Base-by-base conservation (phyloP, 2,113 vertebrate species). In the Embiotoca jacksoni region DNA sequence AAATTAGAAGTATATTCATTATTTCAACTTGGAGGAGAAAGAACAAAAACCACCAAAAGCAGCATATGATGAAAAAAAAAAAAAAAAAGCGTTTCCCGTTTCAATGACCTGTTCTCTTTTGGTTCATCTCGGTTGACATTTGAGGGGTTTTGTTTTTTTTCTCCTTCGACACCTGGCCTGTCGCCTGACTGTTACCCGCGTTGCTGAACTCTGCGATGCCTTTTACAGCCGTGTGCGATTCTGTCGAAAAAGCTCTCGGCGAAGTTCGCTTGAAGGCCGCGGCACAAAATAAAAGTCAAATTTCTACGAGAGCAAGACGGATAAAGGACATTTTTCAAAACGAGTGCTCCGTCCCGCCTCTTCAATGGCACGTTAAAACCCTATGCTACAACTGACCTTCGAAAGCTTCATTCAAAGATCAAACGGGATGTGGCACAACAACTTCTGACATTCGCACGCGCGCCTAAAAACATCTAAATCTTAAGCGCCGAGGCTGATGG, bases 61-160 rank as follows among this genome's bases (percentile, higher is more conserved):
- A 41, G 23, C 9, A 58, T 16, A 66, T 0, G 36, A 46, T 41
- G 6, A 72, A 14, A 23, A 23, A 23, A 23, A 23, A 23, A 23
- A 23, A 23, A 23, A 23, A 23, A 59, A 35, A 41, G 46, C 6
- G 30, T 36, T 16, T 50, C 23, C 11, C 2, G 59, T 62, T 75
- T 53, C 44, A 23, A 23, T 41, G 39, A 2, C 10, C 53, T 46
- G 16, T 68, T 64, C 1, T n/a, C 47, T 44, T 39, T 68, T 16
- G 5, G 7, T 44, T 61, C 4, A 49, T 55, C 61, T 71, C 14
- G 0, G 36, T 52, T 80, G 72, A 76, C 67, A 81, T 72, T 72
- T 57, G 23, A 23, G 23, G 23, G 23, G 1, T 23, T 23, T 23
- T 23, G n/a, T 41, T 44, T 54, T 44, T 54, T 30, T 44, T 44